Percentiles rank a stretch among this genome's conserved stretches.
These are phyloP conservation scores for Miichthys miiuy DNA, from an alignment of 2,797 vertebrate genomes.

Conservation along the genomic window DNA sequence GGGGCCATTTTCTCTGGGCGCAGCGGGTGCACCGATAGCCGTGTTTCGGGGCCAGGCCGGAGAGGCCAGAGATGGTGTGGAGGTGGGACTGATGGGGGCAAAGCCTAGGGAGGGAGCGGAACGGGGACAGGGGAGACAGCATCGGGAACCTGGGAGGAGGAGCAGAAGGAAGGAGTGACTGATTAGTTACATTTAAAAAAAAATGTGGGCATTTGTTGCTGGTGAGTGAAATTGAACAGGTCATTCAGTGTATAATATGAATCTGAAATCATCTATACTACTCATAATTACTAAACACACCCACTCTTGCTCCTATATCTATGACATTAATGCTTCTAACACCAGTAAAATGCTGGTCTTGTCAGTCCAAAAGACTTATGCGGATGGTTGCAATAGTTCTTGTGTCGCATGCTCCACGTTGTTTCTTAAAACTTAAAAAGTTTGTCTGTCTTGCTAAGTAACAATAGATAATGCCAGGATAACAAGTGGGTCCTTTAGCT, in stretches of 20 bases:
- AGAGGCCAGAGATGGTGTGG: constrained; percentile 92
- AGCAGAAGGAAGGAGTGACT: background rate
- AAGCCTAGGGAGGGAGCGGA: constrained; percentile 82
- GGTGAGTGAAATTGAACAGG: too few species aligned
- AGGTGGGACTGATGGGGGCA: constrained; percentile 94
- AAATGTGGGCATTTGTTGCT: background rate
- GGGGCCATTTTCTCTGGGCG: constrained; percentile 94
- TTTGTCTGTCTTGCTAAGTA: background rate
- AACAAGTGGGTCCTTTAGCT: background rate
- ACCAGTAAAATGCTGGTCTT: background rate
- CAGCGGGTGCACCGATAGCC: constrained; percentile 91
- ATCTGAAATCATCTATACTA: background rate
- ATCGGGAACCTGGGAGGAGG: constrained; percentile 82
- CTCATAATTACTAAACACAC: background rate
- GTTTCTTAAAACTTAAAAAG: background rate
- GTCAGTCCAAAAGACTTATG: background rate
- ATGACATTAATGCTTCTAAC: background rate
- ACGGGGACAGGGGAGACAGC: constrained; percentile 84
- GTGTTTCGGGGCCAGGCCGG: constrained; percentile 84
- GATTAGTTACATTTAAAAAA: background rate
- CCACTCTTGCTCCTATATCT: background rate
- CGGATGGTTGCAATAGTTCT: too few species aligned
- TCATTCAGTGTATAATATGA: too few species aligned
- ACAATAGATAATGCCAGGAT: background rate
- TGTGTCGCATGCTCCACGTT: background rate